Conservation (phyloP, 1,140 invertebrate genomes). For the Leucophenga varia region DNA sequence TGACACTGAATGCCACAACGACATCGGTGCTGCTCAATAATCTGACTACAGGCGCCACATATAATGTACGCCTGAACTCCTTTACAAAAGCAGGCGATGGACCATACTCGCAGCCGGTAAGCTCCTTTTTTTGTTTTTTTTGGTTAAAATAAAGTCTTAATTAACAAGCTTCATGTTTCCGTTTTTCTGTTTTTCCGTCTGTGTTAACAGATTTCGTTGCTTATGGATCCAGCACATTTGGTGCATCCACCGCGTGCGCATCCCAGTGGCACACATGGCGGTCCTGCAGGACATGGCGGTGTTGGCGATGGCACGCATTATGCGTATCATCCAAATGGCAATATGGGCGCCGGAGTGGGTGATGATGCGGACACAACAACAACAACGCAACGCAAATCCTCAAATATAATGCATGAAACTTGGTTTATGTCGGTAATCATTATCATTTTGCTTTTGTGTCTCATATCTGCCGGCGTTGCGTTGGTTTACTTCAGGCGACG, state of each 20-base stretch:
- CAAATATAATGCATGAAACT: constrained; percentile 64
- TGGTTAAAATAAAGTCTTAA: background rate
- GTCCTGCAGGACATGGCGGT: constrained; percentile 13
- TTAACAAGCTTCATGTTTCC: no score
- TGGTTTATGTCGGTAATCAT: constrained; percentile 78
- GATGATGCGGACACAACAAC: constrained; percentile 32
- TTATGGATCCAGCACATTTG: constrained; percentile 65
- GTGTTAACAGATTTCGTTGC: constrained; percentile 51
- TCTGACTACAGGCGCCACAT: constrained; percentile 69
- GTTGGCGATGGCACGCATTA: constrained; percentile 16
- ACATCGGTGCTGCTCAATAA: constrained; percentile 72
- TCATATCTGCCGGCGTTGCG: constrained; percentile 66
- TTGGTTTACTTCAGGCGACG: constrained; percentile 65
- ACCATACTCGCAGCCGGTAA: constrained; percentile 66
- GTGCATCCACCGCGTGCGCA: constrained; percentile 60
- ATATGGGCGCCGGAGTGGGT: background rate
- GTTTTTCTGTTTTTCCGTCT: no score
- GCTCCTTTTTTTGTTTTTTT: constrained; percentile 4
- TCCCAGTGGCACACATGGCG: constrained; percentile 53
- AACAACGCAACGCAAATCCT: constrained; percentile 46
- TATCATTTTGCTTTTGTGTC: constrained; percentile 62
- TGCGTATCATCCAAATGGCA: constrained; percentile 34
- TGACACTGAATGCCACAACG: constrained; percentile 72
- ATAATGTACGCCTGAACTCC: constrained; percentile 74
- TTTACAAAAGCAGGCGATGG: constrained; percentile 70